These are phyloP conservation scores for Ianthella basta DNA, from an alignment of 37 sponge, comb jelly and placozoan genomes.

Conservation along the genomic window DNA sequence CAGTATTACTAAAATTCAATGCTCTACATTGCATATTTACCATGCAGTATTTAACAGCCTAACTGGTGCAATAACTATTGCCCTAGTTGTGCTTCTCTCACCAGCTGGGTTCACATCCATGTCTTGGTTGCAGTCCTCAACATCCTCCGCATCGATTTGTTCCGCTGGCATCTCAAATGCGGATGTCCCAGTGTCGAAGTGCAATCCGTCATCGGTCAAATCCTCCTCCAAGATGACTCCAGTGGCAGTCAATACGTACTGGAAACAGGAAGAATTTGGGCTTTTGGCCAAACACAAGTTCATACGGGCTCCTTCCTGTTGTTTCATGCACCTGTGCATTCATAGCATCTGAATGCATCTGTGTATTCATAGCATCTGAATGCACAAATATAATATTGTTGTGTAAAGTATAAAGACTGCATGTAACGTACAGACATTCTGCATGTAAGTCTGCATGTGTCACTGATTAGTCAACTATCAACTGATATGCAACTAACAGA, in stretches of 20 bases:
- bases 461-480: no score
- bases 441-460: no score
- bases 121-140: no score
- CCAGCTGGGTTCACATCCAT: no score
- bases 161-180: no score
- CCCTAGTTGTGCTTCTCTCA: neutral
- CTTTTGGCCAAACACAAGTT: conserved; percentile 16
- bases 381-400: no score
- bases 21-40: neutral
- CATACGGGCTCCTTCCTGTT: neutral
- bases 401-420: no score
- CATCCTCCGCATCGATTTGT: neutral
- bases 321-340: conserved; percentile 20
- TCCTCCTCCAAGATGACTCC: conserved; percentile 23
- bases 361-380: conserved; percentile 26
- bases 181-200: neutral
- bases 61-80: neutral
- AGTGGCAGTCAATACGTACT: neutral
- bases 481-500: no score
- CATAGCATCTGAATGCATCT: no score
- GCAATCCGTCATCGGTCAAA: conserved; percentile 12
- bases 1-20: neutral
- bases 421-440: no score
- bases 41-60: no score
- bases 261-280: conserved; percentile 16